These are phyloP conservation scores for Pygocentrus nattereri DNA, from an alignment of 2,797 vertebrate species.

Conservation along the genomic window DNA sequence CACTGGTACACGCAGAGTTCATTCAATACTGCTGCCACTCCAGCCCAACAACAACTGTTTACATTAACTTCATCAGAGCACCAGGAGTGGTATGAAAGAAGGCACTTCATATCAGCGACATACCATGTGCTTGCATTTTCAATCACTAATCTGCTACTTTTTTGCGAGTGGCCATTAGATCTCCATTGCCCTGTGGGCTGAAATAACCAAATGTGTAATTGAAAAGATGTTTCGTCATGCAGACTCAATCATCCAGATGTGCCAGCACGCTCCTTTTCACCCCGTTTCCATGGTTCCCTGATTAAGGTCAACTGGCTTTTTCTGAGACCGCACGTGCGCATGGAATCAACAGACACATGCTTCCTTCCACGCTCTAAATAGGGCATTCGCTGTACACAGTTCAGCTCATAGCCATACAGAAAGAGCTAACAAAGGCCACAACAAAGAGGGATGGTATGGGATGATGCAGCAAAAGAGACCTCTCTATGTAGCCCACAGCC, in stretches of 20 bases:
- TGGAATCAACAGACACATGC: conserved; percentile 71
- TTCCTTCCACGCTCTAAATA: conserved; percentile 59
- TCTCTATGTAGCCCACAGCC: neutral
- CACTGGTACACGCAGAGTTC: no score
- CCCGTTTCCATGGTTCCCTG: conserved; percentile 71
- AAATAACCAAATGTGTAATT: conserved; percentile 27
- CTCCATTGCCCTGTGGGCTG: conserved; percentile 11
- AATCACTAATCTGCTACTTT: neutral
- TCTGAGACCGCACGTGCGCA: conserved; percentile 65
- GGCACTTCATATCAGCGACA: neutral
- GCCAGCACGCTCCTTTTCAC: conserved; percentile 42
- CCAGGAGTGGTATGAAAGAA: no score
- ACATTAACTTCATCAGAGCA: no score
- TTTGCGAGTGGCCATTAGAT: neutral
- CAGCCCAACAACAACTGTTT: no score
- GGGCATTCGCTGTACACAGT: conserved; percentile 57
- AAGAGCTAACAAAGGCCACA: conserved; percentile 27
- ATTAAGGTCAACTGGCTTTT: conserved; percentile 73
- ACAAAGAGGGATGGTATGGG: conserved; percentile 26
- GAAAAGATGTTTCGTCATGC: conserved; percentile 5
- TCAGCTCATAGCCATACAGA: conserved; percentile 36
- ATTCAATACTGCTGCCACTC: no score
- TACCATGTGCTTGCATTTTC: neutral
- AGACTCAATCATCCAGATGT: conserved; percentile 40
- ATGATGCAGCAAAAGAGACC: conserved; percentile 45